A percentile compares a stretch with the other conserved stretches of the same genome.
Evolutionary conservation across 2,113 vertebrate species (phyloP).

Genomic region (Apus apus): DNA sequence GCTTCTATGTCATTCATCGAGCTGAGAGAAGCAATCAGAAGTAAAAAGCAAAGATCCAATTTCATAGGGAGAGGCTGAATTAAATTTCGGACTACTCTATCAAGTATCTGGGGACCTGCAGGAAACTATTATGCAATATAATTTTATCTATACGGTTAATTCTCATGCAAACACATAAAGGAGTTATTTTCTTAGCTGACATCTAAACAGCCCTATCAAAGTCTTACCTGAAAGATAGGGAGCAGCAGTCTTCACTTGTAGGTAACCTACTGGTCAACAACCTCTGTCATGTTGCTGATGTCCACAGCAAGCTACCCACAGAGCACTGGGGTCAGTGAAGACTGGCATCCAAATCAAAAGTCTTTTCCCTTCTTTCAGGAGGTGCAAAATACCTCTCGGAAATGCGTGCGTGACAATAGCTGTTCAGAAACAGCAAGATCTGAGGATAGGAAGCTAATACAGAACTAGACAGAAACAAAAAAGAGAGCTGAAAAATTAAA

Average conservation of each 20-base stretch:
- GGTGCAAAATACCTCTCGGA: background rate
- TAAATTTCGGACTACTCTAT: slow-evolving; percentile 1
- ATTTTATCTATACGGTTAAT: background rate
- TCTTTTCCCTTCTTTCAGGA: background rate
- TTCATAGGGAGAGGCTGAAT: slow-evolving; percentile 23
- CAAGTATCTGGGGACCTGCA: background rate
- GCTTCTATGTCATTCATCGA: slow-evolving; percentile 23
- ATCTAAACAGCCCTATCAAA: background rate
- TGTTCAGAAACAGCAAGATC: background rate
- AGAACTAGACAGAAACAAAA: background rate
- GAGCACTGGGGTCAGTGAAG: background rate
- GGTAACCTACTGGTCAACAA: background rate
- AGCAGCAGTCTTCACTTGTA: background rate
- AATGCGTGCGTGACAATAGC: background rate
- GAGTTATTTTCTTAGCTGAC: background rate
- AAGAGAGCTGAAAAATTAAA: background rate
- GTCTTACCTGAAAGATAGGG: background rate
- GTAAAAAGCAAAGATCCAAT: background rate
- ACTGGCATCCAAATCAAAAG: background rate
- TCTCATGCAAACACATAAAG: background rate
- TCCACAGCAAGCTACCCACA: background rate
- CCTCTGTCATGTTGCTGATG: background rate
- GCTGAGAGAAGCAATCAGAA: slow-evolving; percentile 25
- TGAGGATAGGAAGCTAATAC: background rate
- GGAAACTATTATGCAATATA: background rate